Percentiles rank a stretch among this genome's conserved stretches.
Evolutionary conservation across 2,797 vertebrate species (phyloP).

Genomic region (Toxotes lorentzi): DNA sequence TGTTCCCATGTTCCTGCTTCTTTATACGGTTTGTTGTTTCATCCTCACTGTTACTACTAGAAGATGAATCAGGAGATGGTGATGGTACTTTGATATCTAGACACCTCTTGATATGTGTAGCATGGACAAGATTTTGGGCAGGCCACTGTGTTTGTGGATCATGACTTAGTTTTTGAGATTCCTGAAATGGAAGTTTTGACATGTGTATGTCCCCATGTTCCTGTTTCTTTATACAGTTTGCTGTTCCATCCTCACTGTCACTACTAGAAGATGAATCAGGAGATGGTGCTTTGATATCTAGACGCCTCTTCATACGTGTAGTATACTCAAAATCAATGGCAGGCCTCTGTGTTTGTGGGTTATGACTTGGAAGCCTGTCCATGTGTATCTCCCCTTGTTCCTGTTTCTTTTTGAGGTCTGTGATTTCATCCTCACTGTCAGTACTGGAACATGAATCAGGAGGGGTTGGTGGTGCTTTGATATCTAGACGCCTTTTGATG

Average conservation of each 20-base stretch:
- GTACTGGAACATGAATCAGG: constrained; percentile 26
- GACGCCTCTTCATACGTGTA: constrained; percentile 24
- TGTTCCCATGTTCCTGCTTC: too few relatives aligned
- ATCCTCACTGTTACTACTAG: too few relatives aligned
- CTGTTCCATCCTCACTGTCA: constrained; percentile 46
- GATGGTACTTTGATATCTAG: constrained; percentile 32
- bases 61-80: too few relatives aligned
- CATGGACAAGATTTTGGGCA: neutral
- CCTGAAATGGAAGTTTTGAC: neutral
- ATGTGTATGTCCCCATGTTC: neutral
- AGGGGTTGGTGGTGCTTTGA: constrained; percentile 15
- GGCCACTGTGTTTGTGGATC: constrained; percentile 16
- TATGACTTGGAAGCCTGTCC: neutral
- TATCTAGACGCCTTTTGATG: constrained; percentile 38
- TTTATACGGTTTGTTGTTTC: too few relatives aligned
- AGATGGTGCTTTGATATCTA: constrained; percentile 46
- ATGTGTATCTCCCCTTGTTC: neutral
- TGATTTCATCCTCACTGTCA: constrained; percentile 38
- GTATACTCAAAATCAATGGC: neutral
- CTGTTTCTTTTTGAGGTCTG: neutral
- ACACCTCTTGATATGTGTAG: neutral
- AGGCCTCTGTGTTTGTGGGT: constrained; percentile 24
- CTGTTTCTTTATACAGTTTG: neutral
- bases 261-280: constrained; percentile 51
- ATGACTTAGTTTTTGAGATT: neutral